Base-by-base conservation (phyloP, 1,140 invertebrate genomes). In the Melanaphis sacchari region DNA sequence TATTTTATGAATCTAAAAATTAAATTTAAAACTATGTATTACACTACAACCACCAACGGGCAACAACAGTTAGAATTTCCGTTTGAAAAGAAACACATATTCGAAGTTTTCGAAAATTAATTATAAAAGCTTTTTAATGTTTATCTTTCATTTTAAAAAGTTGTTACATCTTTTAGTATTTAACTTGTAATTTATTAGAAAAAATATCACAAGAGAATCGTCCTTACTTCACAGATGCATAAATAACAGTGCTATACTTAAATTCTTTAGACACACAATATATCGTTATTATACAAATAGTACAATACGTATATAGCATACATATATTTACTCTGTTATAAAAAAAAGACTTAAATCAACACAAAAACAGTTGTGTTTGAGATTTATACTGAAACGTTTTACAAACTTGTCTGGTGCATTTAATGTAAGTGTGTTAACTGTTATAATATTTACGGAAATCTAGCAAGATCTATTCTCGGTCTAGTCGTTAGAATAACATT, bases 301-400 rank as follows among this genome's bases (percentile, higher is more conserved):
- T 11, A 21, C 24, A 84, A 84, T 7, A 38, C 7, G 22, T 82
- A 38, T 2, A 82, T 43, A 43, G 0, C 7, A 43, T 9, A 22
- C 38, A 82, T 38, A 38, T 82, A 21, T 82, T 82, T 82, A 82
- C 59, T 38, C 2, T 38, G 22, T 82, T 8, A 36, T 38, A 40
- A 38, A 84, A 84, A 84, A 84, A 84, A 41, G 1, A 84, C 24
- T 40, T 40, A 84, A 40, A 84, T 84, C 40, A 84, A 84, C 38
- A 84, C 22, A 84, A 84, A 76, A 76, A n/a, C 59, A 76, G n/a
- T 76, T 76, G 59, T 76, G n/a, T 76, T 76, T n/a, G 59, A 76
- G 31, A 76, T 76, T 76, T 76, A 18, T 18, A 76, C 59, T 76
- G 5, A 76, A 76, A 76, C 15, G 31, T n/a, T 76, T 76, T n/a